A percentile compares a stretch with the other conserved stretches of the same genome.
phyloP scores from a whole-genome alignment of 2,888 invertebrate species.

The Philonicus albiceps region DNA sequence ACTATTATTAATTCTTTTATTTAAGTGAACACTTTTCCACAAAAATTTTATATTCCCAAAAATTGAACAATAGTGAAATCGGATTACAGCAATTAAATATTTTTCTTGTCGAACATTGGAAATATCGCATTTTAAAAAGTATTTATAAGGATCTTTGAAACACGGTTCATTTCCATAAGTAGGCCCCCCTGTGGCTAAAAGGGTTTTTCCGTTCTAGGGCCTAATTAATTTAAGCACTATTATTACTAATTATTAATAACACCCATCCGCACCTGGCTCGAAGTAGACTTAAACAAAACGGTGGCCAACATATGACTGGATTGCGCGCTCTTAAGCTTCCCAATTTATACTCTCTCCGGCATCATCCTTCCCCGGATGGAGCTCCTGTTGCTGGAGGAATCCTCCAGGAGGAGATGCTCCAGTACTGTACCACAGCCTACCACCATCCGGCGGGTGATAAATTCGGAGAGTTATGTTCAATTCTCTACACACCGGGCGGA shows the following conservation, averaged over 20 bases:
- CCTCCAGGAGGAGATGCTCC: not conserved
- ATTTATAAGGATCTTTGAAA: not conserved
- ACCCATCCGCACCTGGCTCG: not conserved
- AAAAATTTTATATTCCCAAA: not conserved
- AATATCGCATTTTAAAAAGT: not conserved
- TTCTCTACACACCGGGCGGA: not conserved
- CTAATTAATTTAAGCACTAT: not conserved
- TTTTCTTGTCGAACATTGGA: not conserved
- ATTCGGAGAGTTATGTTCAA: not conserved
- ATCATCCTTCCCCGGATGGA: constrained; percentile 13
- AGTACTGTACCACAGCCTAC: not conserved
- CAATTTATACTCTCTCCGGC: constrained; percentile 45
- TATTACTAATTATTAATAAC: not conserved
- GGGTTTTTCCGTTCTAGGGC: not conserved
- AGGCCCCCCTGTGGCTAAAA: not conserved
- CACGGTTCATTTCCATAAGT: not conserved
- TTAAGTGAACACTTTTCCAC: not conserved
- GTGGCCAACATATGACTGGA: constrained; percentile 49
- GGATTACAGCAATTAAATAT: not conserved
- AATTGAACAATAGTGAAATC: not conserved
- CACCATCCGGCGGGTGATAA: not conserved
- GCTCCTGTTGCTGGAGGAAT: not conserved
- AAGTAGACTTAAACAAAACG: constrained; percentile 29
- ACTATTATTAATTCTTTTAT: not conserved
- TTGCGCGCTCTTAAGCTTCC: constrained; percentile 46